Base-by-base conservation (phyloP, 2,797 vertebrate species). In the Hyperoplus lanceolatus region DNA sequence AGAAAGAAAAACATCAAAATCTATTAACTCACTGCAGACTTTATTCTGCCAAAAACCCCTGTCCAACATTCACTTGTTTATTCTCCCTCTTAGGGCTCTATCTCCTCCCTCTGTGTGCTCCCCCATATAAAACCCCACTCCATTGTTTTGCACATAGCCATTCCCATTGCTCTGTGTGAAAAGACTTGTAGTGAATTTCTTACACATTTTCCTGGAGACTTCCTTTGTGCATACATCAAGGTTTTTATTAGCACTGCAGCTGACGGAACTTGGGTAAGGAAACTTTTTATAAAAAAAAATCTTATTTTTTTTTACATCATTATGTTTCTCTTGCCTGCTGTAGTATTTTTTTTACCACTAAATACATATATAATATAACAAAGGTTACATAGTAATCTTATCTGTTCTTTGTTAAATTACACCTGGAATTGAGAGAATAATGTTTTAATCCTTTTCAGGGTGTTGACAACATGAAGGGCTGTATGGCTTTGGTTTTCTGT, bases 391-490 rank as follows among this genome's bases (percentile, higher is more conserved):
- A 4, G 3, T 8, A 48, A 48, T 54, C 9, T 39, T 10, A 0
- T 0, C 18, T 63, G 13, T 12, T 57, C 8, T 36, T 54, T 13
- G 41, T 38, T 46, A 8, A 15, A 14, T n/a, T 1, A 8, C 14
- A 36, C n/a, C 12, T 7, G 21, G 46, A 29, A 49, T 5, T 42
- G 12, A 18, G 18, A 41, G 1, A 4, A 6, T 39, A 29, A 43
- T 56, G 1, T 6, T 1, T 80, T 6, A 5, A 11, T 88, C 0
- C 11, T 75, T 85, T 86, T 73, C 64, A 91, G 84, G 41, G 49
- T 55, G 4, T 67, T 53, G 53, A 21, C 70, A 85, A 46, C 68
- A 95, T 94, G 94, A 90, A 41, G 49, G 38, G 59, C 48, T 55
- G 38, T 18, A 1, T 79, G 64, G 45, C 15, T 59, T 38, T 93